Evolutionary conservation across 1,140 invertebrate genomes (phyloP).

Genomic region (Acromyrmex heyeri): DNA sequence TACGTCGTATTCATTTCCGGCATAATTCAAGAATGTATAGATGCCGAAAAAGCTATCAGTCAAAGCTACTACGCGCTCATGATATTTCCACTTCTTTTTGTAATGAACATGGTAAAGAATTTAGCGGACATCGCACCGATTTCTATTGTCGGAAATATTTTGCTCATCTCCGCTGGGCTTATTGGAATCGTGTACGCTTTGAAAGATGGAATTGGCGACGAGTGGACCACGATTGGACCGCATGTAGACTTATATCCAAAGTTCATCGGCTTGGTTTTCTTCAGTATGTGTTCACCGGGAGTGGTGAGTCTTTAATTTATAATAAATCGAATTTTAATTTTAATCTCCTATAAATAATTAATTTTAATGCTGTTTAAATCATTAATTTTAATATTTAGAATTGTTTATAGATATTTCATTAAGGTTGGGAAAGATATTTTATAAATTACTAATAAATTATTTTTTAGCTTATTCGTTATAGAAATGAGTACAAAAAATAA

Average conservation of each 20-base stretch:
- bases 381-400: too few species aligned
- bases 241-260: slow-evolving; percentile 69
- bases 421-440: too few species aligned
- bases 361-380: background rate
- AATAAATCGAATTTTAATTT: background rate
- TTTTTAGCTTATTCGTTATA: too few species aligned
- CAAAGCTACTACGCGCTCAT: slow-evolving; percentile 72
- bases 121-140: slow-evolving; percentile 67
- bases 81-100: slow-evolving; percentile 73
- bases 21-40: slow-evolving; percentile 70
- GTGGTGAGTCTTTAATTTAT: slow-evolving; percentile 66
- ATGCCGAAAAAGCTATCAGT: slow-evolving; percentile 57
- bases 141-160: slow-evolving; percentile 71
- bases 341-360: background rate
- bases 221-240: slow-evolving; percentile 61
- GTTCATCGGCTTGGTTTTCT: slow-evolving; percentile 77
- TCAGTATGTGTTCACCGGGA: slow-evolving; percentile 76
- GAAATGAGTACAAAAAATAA: too few species aligned
- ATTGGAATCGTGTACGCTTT: slow-evolving; percentile 75
- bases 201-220: slow-evolving; percentile 70
- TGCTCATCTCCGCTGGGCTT: slow-evolving; percentile 56
- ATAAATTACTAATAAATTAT: too few species aligned
- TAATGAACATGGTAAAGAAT: slow-evolving; percentile 73
- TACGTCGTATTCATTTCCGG: slow-evolving; percentile 76
- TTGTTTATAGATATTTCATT: too few species aligned